Percentiles rank a stretch among this genome's conserved stretches.
These are phyloP conservation scores for Dastarcus helophoroides DNA, from an alignment of 2,888 invertebrate species.

Conservation along the genomic window DNA sequence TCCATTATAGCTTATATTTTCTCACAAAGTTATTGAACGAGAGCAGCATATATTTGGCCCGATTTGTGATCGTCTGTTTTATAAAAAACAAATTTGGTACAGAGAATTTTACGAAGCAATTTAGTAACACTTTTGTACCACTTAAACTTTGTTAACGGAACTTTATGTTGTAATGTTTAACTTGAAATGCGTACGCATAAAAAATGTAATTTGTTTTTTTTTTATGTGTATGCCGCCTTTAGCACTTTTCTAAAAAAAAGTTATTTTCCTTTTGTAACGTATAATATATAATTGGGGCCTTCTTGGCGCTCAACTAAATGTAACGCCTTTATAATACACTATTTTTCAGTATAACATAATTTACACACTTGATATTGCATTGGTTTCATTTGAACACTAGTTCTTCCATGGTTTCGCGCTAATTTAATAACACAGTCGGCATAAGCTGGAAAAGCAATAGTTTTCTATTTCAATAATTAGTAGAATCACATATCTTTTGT, in stretches of 20 bases:
- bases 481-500: too few relatives aligned
- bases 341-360: conserved; percentile 9
- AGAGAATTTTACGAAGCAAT: conserved; percentile 12
- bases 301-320: conserved; percentile 4
- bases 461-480: too few relatives aligned
- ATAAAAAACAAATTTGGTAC: too few relatives aligned
- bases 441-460: too few relatives aligned
- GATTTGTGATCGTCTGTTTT: conserved; percentile 19
- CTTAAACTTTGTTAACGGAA: conserved; percentile 15
- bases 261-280: conserved; percentile 1
- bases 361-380: conserved; percentile 10
- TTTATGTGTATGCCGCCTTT: conserved; percentile 5
- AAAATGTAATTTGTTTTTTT: conserved; percentile 3
- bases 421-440: too few relatives aligned
- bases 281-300: conserved; percentile 3
- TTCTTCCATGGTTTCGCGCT: too few relatives aligned
- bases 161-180: conserved; percentile 5
- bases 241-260: not conserved
- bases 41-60: conserved; percentile 20
- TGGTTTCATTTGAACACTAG: conserved; percentile 7
- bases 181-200: not conserved
- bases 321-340: conserved; percentile 8
- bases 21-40: too few relatives aligned
- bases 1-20: conserved; percentile 24
- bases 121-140: conserved; percentile 13